Percentiles rank a stretch among this genome's conserved stretches.
These are phyloP conservation scores for Ophion slaviceki DNA, from an alignment of 2,888 invertebrate species.

Conservation along the genomic window DNA sequence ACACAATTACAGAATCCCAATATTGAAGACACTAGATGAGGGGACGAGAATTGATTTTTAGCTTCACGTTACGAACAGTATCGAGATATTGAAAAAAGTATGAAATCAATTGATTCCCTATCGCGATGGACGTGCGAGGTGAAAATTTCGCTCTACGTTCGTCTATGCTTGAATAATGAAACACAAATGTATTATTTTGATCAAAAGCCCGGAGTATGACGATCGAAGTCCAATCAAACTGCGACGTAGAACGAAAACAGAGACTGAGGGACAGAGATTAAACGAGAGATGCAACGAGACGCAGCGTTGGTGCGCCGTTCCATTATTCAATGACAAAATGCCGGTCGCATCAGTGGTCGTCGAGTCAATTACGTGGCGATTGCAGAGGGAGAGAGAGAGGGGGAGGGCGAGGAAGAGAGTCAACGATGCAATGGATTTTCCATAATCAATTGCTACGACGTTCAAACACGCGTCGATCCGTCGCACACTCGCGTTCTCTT, in stretches of 20 bases:
- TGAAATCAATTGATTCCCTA: not conserved
- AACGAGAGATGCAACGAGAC: constrained; percentile 48
- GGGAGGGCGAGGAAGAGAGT: constrained; percentile 4
- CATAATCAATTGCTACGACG: constrained; percentile 34
- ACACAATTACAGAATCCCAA: not conserved
- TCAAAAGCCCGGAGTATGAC: constrained; percentile 32
- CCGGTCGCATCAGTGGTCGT: constrained; percentile 52
- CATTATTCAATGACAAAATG: constrained; percentile 65
- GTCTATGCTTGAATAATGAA: constrained; percentile 41
- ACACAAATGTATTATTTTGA: constrained; percentile 51
- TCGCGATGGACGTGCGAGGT: not conserved
- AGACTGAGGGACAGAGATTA: constrained; percentile 13
- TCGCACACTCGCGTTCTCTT: constrained; percentile 2
- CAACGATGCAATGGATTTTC: constrained; percentile 45
- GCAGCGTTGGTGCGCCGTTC: constrained; percentile 32
- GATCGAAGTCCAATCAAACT: constrained; percentile 41
- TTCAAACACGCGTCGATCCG: constrained; percentile 45
- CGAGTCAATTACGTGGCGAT: constrained; percentile 57
- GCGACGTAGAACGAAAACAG: constrained; percentile 26
- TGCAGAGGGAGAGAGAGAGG: constrained; percentile 15
- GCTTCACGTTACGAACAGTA: not conserved
- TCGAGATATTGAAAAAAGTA: not conserved
- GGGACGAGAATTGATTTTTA: not conserved
- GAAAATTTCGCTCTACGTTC: constrained; percentile 15
- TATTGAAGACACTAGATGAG: not conserved